Conservation (phyloP, 2,113 vertebrate genomes). For the Corapipo altera region DNA sequence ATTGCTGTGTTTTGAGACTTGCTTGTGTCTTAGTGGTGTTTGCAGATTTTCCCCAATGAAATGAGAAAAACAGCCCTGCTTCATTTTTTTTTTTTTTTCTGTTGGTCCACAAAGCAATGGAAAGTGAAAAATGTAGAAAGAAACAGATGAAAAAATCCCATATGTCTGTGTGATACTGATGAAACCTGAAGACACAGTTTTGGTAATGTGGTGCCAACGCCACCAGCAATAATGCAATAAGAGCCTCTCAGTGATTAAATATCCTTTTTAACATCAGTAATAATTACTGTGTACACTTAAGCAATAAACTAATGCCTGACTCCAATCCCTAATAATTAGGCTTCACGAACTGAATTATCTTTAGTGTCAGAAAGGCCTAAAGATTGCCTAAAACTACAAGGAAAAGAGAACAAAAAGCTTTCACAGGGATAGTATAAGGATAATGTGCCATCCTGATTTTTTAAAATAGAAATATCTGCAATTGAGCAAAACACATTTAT, state of each 20-base stretch:
- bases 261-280: slow-evolving; percentile 36
- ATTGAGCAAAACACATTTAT: neutral
- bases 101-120: neutral
- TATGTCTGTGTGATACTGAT: neutral
- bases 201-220: neutral
- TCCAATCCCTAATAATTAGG: slow-evolving; percentile 54
- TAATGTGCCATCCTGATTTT: neutral
- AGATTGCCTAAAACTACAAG: slow-evolving; percentile 18
- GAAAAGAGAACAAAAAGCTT: neutral
- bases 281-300: slow-evolving; percentile 33
- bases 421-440: neutral
- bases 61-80: neutral
- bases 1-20: neutral
- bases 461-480: neutral
- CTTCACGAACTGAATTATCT: slow-evolving; percentile 37
- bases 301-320: slow-evolving; percentile 42
- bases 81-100: neutral
- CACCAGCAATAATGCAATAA: neutral
- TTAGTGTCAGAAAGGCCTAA: slow-evolving; percentile 10
- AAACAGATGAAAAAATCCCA: neutral
- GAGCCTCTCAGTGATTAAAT: slow-evolving; percentile 6
- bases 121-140: neutral
- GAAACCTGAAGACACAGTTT: neutral
- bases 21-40: neutral
- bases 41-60: neutral